Evolutionary conservation across 2,797 vertebrate species (phyloP), one percentile per base, ranked within the genome.

Genomic region (Esox masquinongy): DNA sequence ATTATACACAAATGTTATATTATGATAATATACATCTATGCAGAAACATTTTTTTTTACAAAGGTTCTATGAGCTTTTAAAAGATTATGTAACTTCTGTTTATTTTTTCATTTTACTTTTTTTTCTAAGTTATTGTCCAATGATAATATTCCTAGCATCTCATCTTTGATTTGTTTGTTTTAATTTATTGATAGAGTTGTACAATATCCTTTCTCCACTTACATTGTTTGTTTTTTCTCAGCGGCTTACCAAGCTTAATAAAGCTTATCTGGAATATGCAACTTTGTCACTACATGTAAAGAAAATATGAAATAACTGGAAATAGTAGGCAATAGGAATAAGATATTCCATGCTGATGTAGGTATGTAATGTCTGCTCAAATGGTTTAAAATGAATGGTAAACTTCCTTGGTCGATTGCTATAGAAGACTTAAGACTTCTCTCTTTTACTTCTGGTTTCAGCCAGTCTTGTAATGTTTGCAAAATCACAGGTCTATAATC

Each of bases 171-270:
- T 77, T 72, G 69, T 83, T 80, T 77, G 74, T 73, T 83, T 80
- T 77, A 1, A 87, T 92, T 90, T 91, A 92, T 93, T 92, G 90
- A 80, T 85, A 89, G 79, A 84, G 75, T 82, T 79, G 74, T 88
- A 83, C 63, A 79, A 78, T 74, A 59, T 78, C 74, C 67, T 80
- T 39, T 86, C 84, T 82, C 77, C 79, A 89, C 76, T 75, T 70
- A 81, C 73, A 82, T 56, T 87, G 88, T 85, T 14, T 39, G 36
- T 11, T 47, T 89, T 80, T 79, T 83, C 74, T 70, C 75, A 72
- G 71, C 79, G 85, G 74, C 74, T 77, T 83, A 82, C 59, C 74
- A 82, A 78, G 80, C 82, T 66, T 83, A 89, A 86, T 87, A 87
- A 89, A 80, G 75, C 16, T 63, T 68, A 64, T 83, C 72, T 80